A percentile compares a stretch with the other conserved stretches of the same genome.
These are phyloP conservation scores for Shargacucullia verbasci DNA, from an alignment of 2,888 invertebrate species.

Conservation along the genomic window DNA sequence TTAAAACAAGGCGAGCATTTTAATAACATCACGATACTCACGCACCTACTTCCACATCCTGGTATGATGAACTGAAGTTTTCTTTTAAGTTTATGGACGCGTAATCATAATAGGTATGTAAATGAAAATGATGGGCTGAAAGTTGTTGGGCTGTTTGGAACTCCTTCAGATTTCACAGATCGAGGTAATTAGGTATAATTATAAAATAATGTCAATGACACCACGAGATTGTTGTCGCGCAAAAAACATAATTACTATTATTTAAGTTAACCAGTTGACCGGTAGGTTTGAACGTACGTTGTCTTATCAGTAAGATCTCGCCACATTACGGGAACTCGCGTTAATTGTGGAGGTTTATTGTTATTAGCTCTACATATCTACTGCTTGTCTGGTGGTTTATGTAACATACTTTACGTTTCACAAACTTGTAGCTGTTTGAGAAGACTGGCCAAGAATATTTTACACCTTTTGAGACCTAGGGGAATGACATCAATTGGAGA, in stretches of 20 bases:
- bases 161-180: too few relatives aligned
- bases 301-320: slow-evolving; percentile 29
- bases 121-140: too few relatives aligned
- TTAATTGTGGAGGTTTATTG: slow-evolving; percentile 30
- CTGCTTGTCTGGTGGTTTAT: slow-evolving; percentile 25
- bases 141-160: too few relatives aligned
- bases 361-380: slow-evolving; percentile 27
- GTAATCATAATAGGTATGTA: too few relatives aligned
- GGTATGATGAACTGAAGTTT: background rate
- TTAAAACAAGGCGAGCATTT: slow-evolving; percentile 17
- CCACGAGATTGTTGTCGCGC: background rate
- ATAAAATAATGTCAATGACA: too few relatives aligned
- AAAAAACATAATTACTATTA: too few relatives aligned
- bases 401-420: slow-evolving; percentile 16
- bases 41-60: slow-evolving; percentile 1
- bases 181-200: too few relatives aligned
- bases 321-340: slow-evolving; percentile 25
- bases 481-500: too few relatives aligned
- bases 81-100: too few relatives aligned
- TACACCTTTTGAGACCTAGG: too few relatives aligned
- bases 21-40: slow-evolving; percentile 9
- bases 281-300: slow-evolving; percentile 1
- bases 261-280: too few relatives aligned
- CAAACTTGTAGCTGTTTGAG: slow-evolving; percentile 9
- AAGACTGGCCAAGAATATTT: background rate